Evolutionary conservation across 2,888 invertebrate genomes (phyloP).

Genomic region (Limnephilus marmoratus): DNA sequence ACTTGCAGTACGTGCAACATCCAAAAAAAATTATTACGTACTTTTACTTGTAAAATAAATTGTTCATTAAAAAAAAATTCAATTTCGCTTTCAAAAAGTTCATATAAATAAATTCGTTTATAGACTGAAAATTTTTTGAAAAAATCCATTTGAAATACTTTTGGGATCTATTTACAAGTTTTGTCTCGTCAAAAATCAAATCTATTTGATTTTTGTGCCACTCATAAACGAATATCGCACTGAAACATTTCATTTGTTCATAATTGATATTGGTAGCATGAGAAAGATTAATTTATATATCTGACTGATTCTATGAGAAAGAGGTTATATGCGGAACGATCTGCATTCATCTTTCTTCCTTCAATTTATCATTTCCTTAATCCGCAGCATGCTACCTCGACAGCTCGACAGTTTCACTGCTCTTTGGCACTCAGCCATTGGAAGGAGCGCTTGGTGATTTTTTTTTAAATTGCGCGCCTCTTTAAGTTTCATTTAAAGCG

Average conservation of each 20-base stretch:
- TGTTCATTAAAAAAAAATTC: no score
- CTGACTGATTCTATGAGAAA: neutral
- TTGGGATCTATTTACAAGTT: neutral
- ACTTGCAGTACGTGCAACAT: no score
- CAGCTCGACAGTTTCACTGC: neutral
- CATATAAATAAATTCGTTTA: no score
- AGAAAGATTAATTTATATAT: neutral
- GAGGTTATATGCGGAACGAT: neutral
- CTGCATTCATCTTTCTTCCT: neutral
- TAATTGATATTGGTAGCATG: neutral
- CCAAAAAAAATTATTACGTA: no score
- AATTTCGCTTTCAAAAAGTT: no score
- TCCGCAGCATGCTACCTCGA: neutral
- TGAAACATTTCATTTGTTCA: neutral
- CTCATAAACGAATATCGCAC: neutral
- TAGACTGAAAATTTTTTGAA: no score
- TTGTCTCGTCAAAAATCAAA: no score
- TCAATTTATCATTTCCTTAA: neutral
- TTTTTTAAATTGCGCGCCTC: neutral
- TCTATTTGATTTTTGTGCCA: no score
- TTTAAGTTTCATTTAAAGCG: neutral
- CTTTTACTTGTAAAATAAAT: no score
- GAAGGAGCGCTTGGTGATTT: neutral
- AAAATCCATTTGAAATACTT: neutral
- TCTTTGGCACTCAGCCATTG: neutral